Conservation (phyloP, 2,797 vertebrate species). For the Xiphophorus birchmanni region DNA sequence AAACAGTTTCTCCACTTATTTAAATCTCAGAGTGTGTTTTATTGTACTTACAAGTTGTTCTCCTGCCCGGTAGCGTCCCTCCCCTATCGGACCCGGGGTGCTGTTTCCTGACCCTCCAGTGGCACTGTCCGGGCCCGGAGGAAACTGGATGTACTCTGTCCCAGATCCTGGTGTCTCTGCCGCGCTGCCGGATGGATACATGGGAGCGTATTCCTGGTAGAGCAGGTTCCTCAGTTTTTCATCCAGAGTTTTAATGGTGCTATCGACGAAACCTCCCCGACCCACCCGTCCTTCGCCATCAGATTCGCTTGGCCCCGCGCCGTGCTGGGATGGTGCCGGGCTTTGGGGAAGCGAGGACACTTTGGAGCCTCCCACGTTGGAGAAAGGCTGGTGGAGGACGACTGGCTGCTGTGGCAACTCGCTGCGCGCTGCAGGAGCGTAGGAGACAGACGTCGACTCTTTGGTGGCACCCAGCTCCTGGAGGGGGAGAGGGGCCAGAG, state of each 20-base stretch:
- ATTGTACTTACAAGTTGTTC: constrained; percentile 79
- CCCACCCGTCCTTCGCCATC: constrained; percentile 88
- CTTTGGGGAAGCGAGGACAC: constrained; percentile 83
- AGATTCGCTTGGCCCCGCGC: constrained; percentile 80
- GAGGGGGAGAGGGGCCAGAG: constrained; percentile 70
- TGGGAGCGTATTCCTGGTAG: constrained; percentile 90
- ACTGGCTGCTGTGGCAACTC: constrained; percentile 79
- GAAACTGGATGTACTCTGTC: constrained; percentile 88
- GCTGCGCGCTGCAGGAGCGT: constrained; percentile 48
- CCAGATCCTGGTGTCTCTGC: constrained; percentile 83
- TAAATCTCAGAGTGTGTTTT: background rate
- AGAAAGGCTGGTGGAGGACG: constrained; percentile 84
- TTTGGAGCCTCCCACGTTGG: constrained; percentile 76
- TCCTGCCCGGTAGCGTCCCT: constrained; percentile 77
- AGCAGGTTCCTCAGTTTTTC: constrained; percentile 96
- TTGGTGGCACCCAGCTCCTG: constrained; percentile 67
- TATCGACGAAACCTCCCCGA: constrained; percentile 93
- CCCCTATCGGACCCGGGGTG: constrained; percentile 78
- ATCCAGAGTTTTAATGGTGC: constrained; percentile 95
- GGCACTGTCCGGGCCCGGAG: constrained; percentile 80
- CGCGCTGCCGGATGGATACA: constrained; percentile 80
- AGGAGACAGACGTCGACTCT: constrained; percentile 70
- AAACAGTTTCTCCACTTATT: background rate
- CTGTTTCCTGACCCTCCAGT: constrained; percentile 79
- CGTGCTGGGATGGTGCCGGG: constrained; percentile 80